These are phyloP conservation scores for Enteromius thamalakanensis DNA, from an alignment of 2,797 vertebrate species.

Conservation along the genomic window DNA sequence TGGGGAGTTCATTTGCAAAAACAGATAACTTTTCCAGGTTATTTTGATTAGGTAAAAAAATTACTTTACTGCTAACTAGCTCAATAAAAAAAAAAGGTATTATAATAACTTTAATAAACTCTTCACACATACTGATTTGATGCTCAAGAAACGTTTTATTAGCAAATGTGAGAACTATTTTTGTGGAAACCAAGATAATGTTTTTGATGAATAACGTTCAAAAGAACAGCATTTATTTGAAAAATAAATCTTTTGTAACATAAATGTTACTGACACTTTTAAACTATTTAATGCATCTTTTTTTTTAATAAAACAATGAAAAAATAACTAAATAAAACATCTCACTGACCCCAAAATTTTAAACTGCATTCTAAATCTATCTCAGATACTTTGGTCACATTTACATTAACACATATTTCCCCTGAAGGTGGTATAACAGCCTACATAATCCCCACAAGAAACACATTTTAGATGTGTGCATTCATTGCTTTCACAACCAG, in stretches of 20 bases:
- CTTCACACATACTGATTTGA: background rate
- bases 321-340: background rate
- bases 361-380: background rate
- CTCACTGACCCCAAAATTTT: background rate
- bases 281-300: background rate
- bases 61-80: too few relatives aligned
- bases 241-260: background rate
- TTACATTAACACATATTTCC: background rate
- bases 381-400: background rate
- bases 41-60: too few relatives aligned
- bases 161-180: background rate
- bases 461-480: background rate
- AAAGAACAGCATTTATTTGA: background rate
- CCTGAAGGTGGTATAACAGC: background rate
- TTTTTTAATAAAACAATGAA: background rate
- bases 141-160: background rate
- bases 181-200: background rate
- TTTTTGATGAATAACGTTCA: background rate
- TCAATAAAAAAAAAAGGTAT: too few relatives aligned
- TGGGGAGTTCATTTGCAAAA: too few relatives aligned
- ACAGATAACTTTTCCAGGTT: too few relatives aligned
- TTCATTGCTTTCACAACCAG: conserved; percentile 17
- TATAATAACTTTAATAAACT: too few relatives aligned
- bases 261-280: background rate
- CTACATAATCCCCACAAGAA: background rate